These are phyloP conservation scores for Connochaetes taurinus DNA, from an alignment of 2,113 vertebrate species.

Conservation along the genomic window DNA sequence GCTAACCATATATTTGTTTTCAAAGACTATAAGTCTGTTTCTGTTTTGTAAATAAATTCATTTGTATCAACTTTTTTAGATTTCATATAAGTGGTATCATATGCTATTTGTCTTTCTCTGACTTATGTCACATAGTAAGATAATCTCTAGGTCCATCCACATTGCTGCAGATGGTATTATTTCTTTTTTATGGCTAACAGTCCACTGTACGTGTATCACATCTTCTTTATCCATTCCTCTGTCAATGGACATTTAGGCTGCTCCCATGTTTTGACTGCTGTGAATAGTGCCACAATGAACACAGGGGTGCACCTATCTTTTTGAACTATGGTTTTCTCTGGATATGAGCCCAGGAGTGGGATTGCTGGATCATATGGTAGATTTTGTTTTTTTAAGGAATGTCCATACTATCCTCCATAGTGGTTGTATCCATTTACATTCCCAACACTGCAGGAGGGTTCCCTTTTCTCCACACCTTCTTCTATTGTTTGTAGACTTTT, in stretches of 20 bases:
- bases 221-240: neutral
- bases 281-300: neutral
- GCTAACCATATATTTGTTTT: neutral
- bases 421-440: neutral
- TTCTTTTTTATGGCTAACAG: neutral
- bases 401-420: neutral
- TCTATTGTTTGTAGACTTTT: neutral
- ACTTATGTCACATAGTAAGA: neutral
- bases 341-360: neutral
- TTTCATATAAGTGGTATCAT: neutral
- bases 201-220: neutral
- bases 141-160: neutral
- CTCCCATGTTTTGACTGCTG: neutral
- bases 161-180: neutral
- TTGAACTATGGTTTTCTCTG: neutral
- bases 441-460: neutral
- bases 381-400: neutral
- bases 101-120: neutral
- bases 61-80: neutral
- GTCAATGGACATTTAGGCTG: neutral
- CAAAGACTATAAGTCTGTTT: neutral
- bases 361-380: neutral
- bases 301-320: neutral
- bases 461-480: neutral
- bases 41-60: neutral